Evolutionary conservation across 2,888 invertebrate species (phyloP).

Genomic region (Drymonia ruficornis): DNA sequence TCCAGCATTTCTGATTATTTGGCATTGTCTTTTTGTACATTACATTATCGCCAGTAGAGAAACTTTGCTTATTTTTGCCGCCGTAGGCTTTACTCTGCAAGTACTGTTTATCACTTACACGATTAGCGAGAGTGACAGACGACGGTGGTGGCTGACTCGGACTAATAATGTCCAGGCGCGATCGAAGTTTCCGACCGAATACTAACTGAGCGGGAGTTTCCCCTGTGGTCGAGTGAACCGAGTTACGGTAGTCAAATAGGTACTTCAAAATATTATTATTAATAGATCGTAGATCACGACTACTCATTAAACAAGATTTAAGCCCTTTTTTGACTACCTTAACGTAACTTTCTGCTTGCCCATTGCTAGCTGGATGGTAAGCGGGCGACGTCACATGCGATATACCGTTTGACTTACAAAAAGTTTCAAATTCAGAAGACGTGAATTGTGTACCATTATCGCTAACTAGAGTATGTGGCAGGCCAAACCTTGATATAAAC

Average conservation of each 20-base stretch:
- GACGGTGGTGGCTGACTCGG: background rate
- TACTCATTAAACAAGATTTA: background rate
- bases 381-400: conserved; percentile 19
- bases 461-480: conserved; percentile 25
- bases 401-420: conserved; percentile 28
- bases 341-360: conserved; percentile 25
- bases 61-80: background rate
- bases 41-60: background rate
- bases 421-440: conserved; percentile 21
- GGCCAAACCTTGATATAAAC: conserved; percentile 10
- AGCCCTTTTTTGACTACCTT: conserved; percentile 28
- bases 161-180: conserved; percentile 19
- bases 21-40: background rate
- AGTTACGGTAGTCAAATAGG: conserved; percentile 20
- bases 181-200: conserved; percentile 18
- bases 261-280: conserved; percentile 10
- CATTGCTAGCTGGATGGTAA: conserved; percentile 17
- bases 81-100: conserved; percentile 17
- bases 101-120: conserved; percentile 14
- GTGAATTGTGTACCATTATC: conserved; percentile 32
- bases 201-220: conserved; percentile 27
- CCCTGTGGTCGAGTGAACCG: conserved; percentile 20
- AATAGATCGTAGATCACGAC: background rate
- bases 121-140: conserved; percentile 2
- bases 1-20: background rate